Evolutionary conservation across 2,888 invertebrate genomes (phyloP), one percentile per base, ranked within the genome.

Genomic region (Pegoplata infirma): DNA sequence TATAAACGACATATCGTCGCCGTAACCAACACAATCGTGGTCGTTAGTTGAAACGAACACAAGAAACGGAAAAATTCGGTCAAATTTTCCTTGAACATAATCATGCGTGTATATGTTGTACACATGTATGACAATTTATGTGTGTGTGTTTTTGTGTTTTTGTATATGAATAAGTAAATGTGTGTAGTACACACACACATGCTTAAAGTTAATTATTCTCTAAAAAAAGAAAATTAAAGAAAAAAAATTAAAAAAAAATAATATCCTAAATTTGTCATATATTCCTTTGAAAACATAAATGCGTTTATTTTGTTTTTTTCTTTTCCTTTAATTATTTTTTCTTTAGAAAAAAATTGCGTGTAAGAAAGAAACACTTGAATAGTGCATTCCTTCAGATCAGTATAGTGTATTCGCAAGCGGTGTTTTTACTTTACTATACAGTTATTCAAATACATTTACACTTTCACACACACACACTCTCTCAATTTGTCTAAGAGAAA

Each of bases 61-160:
- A 64, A 76, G 75, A 80, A 80, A 82, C 76, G 79, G 77, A 72
- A 82, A 63, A 84, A 82, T 81, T 85, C 83, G 84, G 84, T 83
- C 84, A 84, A 84, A 82, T 81, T 79, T 75, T 74, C 76, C 61
- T 76, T 73, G 67, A 73, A 74, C 64, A 78, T 73, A 78, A 78
- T 77, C 68, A 64, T 68, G 74, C 74, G 73, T 78, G 64, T 81
- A 46, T 82, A 67, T 61, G 10, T n/a, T n/a, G n/a, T 25, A 28
- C 16, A 47, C 40, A 73, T 75, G 77, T 73, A 63, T 69, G 78
- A 5, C 56, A 76, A 81, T 66, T 59, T 76, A 74, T 81, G 80
- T 81, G 36, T 49, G 14, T 55, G 61, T 25, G 40, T 56, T 46
- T 72, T 14, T 40, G 32, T 77, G 49, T 53, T 28, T 58, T 21